These are phyloP conservation scores for Diloba caeruleocephala DNA, from an alignment of 2,888 invertebrate species.

Conservation along the genomic window DNA sequence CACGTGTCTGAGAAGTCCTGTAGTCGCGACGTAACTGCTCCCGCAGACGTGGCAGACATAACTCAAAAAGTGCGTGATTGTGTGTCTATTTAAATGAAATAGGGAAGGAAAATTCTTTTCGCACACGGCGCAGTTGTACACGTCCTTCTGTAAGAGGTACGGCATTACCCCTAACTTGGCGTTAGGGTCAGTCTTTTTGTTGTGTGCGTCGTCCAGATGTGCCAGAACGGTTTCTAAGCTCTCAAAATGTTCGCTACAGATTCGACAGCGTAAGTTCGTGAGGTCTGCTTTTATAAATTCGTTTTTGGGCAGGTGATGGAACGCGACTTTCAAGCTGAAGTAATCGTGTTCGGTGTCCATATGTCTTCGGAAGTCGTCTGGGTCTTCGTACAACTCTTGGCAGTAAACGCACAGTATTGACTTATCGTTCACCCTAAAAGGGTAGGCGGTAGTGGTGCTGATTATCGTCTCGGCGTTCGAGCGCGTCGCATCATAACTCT, in stretches of 20 bases:
- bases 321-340: conserved; percentile 76
- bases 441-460: conserved; percentile 80
- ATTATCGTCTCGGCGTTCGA: conserved; percentile 79
- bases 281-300: conserved; percentile 82
- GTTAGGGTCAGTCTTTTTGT: conserved; percentile 60
- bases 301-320: conserved; percentile 76
- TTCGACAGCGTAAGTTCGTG: conserved; percentile 72
- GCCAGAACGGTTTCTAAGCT: conserved; percentile 67
- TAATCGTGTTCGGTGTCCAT: conserved; percentile 75
- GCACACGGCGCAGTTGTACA: conserved; percentile 75
- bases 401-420: conserved; percentile 84
- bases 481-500: conserved; percentile 76
- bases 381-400: conserved; percentile 78
- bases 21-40: conserved; percentile 78
- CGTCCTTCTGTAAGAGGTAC: conserved; percentile 71
- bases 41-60: conserved; percentile 83
- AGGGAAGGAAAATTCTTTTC: conserved; percentile 74
- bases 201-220: conserved; percentile 68
- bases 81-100: conserved; percentile 79
- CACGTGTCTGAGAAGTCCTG: conserved; percentile 75
- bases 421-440: conserved; percentile 82
- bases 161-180: conserved; percentile 80
- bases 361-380: conserved; percentile 72
- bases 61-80: conserved; percentile 79
- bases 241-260: conserved; percentile 62